Conservation (phyloP, 2,888 invertebrate species). For the Trachelus troglodyta region DNA sequence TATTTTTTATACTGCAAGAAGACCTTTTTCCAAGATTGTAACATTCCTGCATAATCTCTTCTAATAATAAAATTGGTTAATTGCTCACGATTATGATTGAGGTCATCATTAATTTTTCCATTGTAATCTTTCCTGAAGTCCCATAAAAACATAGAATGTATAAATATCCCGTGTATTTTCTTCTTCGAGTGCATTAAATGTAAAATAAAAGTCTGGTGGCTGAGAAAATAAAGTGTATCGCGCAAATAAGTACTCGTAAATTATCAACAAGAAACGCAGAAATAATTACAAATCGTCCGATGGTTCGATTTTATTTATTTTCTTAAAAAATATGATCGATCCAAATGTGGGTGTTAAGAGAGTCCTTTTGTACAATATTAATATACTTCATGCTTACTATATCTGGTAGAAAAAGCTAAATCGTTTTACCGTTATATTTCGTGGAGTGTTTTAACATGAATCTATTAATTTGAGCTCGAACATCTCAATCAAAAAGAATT, state of each 20-base stretch:
- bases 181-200: background rate
- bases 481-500: background rate
- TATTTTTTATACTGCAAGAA: background rate
- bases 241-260: background rate
- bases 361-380: constrained; percentile 1
- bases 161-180: background rate
- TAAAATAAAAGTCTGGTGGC: background rate
- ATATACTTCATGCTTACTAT: constrained; percentile 19
- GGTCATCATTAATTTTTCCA: background rate
- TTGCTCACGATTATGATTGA: background rate
- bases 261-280: background rate
- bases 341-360: constrained; percentile 6
- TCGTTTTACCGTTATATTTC: constrained; percentile 10
- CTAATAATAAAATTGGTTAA: background rate
- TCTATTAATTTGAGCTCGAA: background rate
- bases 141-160: background rate
- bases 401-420: background rate
- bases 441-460: background rate
- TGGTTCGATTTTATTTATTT: constrained; percentile 11
- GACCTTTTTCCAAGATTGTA: constrained; percentile 25
- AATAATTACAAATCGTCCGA: background rate
- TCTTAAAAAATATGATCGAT: constrained; percentile 12
- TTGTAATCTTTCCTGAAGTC: background rate
- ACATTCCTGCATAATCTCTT: constrained; percentile 30
- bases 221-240: background rate